Evolutionary conservation across 2,113 vertebrate genomes (phyloP).

Genomic region (Pimephales promelas): DNA sequence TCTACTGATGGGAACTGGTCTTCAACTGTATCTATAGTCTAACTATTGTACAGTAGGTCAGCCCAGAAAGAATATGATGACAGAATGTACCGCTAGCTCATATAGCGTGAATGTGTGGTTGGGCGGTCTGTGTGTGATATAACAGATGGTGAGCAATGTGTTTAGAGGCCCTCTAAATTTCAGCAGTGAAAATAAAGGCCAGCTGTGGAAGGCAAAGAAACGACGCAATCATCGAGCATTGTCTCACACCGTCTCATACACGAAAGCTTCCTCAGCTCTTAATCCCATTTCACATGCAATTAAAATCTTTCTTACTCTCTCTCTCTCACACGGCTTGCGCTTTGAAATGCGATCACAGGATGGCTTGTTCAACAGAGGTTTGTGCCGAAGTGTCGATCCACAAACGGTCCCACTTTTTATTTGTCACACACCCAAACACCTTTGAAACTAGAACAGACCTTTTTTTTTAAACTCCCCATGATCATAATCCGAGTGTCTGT

Average conservation of each 20-base stretch:
- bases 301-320: not conserved
- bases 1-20: not conserved
- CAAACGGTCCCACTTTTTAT: not conserved
- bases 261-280: constrained; percentile 1
- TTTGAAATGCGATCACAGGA: constrained; percentile 22
- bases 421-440: not conserved
- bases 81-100: constrained; percentile 22
- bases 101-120: constrained; percentile 16
- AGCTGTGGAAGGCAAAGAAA: constrained; percentile 34
- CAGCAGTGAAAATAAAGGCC: constrained; percentile 49
- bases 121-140: constrained; percentile 39
- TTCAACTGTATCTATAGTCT: not conserved
- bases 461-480: not conserved
- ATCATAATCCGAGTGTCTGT: not conserved
- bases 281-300: constrained; percentile 1
- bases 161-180: constrained; percentile 49
- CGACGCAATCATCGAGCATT: constrained; percentile 44
- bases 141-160: constrained; percentile 54
- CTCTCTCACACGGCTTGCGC: not conserved
- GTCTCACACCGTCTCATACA: constrained; percentile 26
- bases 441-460: constrained; percentile 5
- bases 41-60: constrained; percentile 32
- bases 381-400: not conserved
- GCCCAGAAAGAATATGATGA: constrained; percentile 49
- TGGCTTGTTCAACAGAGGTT: constrained; percentile 11